Base-by-base conservation (phyloP, 2,797 vertebrate species). In the Lemur catta region DNA sequence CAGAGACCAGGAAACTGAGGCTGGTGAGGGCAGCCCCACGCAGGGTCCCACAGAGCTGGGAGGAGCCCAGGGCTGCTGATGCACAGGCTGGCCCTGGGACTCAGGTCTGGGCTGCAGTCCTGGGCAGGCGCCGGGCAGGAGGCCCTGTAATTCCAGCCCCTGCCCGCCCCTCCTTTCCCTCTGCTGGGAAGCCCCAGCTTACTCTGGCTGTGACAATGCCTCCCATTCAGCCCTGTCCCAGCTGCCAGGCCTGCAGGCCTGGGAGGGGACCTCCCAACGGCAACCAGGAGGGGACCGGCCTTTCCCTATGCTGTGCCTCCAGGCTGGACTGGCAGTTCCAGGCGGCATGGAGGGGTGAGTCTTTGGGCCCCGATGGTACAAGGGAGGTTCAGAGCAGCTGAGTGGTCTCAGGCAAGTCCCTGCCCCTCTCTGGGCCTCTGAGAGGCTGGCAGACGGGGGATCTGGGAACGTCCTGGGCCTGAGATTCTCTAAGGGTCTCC, bases 331-430 rank as follows among this genome's bases (percentile, higher is more conserved):
- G 85, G 67, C 71, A 4, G 57, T 28, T n/a, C 1, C 4, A 48
- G 72, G 71, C n/a, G 0, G 65, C 95, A 97, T 97, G 97, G 87
- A 94, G 55, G n/a, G 95, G 97, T 96, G 78, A 98, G 97, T 94
- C 55, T 94, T 46, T 7, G 89, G 86, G 88, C 22, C 65, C 65
- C 0, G 0, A 33, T 59, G 48, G 10, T 41, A 7, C 14, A 4
- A 14, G 59, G 76, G 30, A 7, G 9, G 6, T 67, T 22, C 24
- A 84, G 22, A 52, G 84, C 35, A 33, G 67, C 35, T 11, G 30
- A 24, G 85, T 6, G 63, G 76, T 17, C 11, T 0, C 33, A 59
- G 38, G 18, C 28, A 50, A 91, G 46, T 20, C 52, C 61, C 46
- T 52, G 4, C 41, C 20, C 26, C 20, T 30, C 81, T 59, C 43